phyloP scores from a whole-genome alignment of 2,797 vertebrate genomes.

The Hyperoplus lanceolatus region DNA sequence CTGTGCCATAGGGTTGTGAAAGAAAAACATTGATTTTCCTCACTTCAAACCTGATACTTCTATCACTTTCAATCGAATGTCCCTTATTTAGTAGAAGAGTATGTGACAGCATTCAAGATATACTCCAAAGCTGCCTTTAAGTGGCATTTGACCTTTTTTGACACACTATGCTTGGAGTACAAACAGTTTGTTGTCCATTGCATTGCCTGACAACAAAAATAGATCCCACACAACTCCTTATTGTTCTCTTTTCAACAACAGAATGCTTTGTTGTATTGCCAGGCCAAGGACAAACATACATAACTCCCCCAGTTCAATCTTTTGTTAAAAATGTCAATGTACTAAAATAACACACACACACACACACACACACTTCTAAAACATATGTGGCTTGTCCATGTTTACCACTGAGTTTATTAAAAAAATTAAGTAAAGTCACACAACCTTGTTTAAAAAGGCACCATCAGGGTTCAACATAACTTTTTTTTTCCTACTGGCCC shows the following conservation, averaged over 20 bases:
- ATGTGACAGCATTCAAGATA: not conserved
- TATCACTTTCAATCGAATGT: not conserved
- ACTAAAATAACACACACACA: no score
- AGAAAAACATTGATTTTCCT: not conserved
- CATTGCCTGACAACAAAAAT: not conserved
- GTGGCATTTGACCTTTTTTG: not conserved
- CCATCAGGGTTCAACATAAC: not conserved
- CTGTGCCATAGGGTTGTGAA: not conserved
- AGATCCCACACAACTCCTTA: not conserved
- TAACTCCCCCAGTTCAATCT: no score
- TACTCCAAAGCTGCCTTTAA: not conserved
- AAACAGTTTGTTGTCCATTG: not conserved
- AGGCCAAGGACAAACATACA: not conserved
- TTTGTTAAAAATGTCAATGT: no score
- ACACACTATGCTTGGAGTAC: not conserved
- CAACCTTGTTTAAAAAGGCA: no score
- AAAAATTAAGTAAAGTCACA: no score
- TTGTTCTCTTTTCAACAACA: not conserved
- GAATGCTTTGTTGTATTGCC: not conserved
- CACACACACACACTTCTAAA: no score
- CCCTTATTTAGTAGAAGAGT: not conserved
- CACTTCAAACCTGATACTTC: not conserved
- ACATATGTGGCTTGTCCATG: no score
- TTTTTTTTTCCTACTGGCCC: no score
- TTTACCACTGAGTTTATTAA: no score